Evolutionary conservation across 2,797 vertebrate species (phyloP), one percentile per base, ranked within the genome.

Genomic region (Kryptopterus vitreolus): DNA sequence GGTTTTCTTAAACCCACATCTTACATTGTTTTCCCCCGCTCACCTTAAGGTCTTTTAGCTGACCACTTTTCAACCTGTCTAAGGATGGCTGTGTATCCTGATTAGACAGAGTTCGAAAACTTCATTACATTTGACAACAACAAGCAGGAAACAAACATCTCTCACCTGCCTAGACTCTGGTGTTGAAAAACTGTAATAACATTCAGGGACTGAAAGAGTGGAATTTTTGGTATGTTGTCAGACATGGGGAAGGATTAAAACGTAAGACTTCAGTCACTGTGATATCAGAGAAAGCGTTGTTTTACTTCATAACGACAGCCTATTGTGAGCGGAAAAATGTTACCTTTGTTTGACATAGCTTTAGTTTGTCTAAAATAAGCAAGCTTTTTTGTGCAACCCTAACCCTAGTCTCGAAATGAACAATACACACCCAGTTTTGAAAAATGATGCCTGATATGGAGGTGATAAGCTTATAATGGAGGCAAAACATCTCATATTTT

Each of bases 1-100:
- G 76, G 82, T 81, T 79, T 59, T 43, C 38, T 58, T 48, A 16
- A 70, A 57, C 20, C n/a, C 57, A 72, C 61, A 20, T 71, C 50
- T 29, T 66, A 33, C 76, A 73, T 65, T 75, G 57, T 75, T 78
- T n/a, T 50, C 59, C 18, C 33, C 65, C 38, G 48, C 52, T 50
- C 50, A 59, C 18, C 68, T 72, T 46, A 33, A 58, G 72, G 24
- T 75, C n/a, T n/a, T 15, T 26, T 65, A 66, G 59, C 7, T n/a
- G 46, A 70, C 18, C 53, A 18, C 46, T 68, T 15, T 22, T 66
- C n/a, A 76, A 22, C n/a, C 26, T 31, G 16, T 4, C 15, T 46
- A 33, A 26, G 15, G 20, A 53, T 1, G 52, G 20, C 16, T n/a
- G 3, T 73, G 65, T 71, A 16, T 46, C 15, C 26, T 26, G 38